phyloP scores from a whole-genome alignment of 2,113 vertebrate genomes.

The Sylvietta virens region DNA sequence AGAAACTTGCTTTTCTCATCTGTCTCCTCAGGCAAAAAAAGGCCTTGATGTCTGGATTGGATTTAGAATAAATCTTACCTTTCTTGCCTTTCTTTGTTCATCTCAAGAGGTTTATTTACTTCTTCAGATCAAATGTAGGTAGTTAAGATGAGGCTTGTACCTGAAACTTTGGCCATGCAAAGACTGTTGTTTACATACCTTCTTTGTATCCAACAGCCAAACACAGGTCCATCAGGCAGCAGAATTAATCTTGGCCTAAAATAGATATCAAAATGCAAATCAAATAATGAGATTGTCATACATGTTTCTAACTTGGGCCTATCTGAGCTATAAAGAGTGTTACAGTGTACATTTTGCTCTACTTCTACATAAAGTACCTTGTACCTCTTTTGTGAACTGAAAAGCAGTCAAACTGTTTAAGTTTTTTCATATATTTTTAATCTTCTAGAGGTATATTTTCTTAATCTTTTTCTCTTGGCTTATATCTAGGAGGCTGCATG shows the following conservation, averaged over 20 bases:
- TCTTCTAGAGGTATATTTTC: background rate
- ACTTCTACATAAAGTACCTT: background rate
- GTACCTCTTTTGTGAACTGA: background rate
- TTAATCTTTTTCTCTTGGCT: background rate
- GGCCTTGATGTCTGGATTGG: background rate
- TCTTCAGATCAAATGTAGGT: background rate
- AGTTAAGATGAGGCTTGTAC: background rate
- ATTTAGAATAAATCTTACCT: background rate
- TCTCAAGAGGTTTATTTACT: background rate
- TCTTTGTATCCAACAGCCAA: background rate
- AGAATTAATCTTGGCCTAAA: background rate
- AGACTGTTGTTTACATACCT: background rate
- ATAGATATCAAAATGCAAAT: background rate
- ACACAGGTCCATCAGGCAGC: background rate
- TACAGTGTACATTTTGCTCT: background rate
- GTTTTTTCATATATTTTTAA: background rate
- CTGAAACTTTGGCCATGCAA: background rate
- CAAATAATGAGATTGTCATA: background rate
- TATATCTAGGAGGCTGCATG: slow-evolving; percentile 86
- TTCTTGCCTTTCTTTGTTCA: background rate
- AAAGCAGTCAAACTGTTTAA: background rate
- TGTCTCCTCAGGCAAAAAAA: background rate
- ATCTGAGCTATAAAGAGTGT: background rate
- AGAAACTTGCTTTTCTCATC: background rate
- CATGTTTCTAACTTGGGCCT: background rate